Conservation (phyloP, 1,140 invertebrate species). For the Drosophila rufa region DNA sequence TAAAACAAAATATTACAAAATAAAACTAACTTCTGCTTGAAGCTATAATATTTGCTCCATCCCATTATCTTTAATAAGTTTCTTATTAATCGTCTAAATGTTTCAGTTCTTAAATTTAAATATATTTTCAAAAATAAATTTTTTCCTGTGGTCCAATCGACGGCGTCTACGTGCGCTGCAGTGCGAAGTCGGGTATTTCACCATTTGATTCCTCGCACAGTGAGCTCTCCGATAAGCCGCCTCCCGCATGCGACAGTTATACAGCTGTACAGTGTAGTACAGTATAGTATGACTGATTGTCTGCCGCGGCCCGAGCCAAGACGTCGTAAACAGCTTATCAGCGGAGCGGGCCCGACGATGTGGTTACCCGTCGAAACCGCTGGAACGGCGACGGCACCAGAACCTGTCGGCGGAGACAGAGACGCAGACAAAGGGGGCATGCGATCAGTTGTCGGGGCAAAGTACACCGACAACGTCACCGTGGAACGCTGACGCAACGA, state of each 20-base stretch:
- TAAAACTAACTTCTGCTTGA: too few species aligned
- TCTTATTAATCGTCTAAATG: neutral
- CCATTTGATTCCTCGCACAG: slow-evolving; percentile 51
- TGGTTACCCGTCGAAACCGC: slow-evolving; percentile 44
- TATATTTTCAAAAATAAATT: neutral
- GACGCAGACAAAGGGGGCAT: neutral
- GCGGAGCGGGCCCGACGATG: slow-evolving; percentile 14
- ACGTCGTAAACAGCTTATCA: slow-evolving; percentile 60
- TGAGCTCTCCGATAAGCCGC: slow-evolving; percentile 54
- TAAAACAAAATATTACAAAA: too few species aligned
- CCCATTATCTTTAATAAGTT: neutral
- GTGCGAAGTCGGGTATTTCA: slow-evolving; percentile 59
- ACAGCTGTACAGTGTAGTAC: slow-evolving; percentile 4
- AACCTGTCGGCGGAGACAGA: slow-evolving; percentile 28
- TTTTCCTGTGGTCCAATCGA: slow-evolving; percentile 10
- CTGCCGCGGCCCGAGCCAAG: slow-evolving; percentile 47
- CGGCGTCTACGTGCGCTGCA: slow-evolving; percentile 67
- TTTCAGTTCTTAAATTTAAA: neutral
- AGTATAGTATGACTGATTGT: slow-evolving; percentile 74
- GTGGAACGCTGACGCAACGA: slow-evolving; percentile 58
- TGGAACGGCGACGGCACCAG: slow-evolving; percentile 34
- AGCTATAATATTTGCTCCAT: too few species aligned
- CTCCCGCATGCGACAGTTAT: slow-evolving; percentile 19
- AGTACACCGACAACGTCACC: slow-evolving; percentile 64
- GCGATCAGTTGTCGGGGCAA: slow-evolving; percentile 39